phyloP scores from a whole-genome alignment of 2,113 vertebrate species.

The Zootoca vivipara region DNA sequence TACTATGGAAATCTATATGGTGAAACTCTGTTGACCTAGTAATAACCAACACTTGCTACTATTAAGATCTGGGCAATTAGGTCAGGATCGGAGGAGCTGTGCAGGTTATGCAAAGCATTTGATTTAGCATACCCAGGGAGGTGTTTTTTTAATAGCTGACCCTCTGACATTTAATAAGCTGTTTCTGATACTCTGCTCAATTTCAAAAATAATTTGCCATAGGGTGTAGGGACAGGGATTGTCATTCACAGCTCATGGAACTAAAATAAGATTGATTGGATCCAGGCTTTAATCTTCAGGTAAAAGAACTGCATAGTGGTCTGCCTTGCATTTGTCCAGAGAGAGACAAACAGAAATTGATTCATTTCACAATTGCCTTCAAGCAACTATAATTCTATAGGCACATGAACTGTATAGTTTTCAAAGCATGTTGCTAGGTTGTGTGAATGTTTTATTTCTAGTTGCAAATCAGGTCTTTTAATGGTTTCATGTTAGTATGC shows the following conservation, averaged over 20 bases:
- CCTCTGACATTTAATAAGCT: neutral
- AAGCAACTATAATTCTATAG: neutral
- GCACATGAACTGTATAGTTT: no score
- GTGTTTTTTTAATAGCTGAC: neutral
- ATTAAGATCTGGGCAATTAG: neutral
- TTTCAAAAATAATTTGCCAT: neutral
- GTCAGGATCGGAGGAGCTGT: neutral
- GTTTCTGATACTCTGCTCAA: neutral
- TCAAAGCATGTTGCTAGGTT: neutral
- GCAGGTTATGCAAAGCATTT: neutral
- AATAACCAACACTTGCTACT: neutral
- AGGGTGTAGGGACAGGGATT: neutral
- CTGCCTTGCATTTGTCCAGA: neutral
- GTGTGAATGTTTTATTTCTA: neutral
- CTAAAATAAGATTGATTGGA: neutral
- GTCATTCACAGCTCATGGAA: neutral
- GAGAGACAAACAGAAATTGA: neutral
- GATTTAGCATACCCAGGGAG: neutral
- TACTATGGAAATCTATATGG: neutral
- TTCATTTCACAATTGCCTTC: neutral
- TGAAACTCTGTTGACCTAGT: neutral
- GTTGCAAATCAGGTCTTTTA: neutral
- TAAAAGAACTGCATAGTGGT: neutral
- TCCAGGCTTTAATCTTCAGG: neutral
- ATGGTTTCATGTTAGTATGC: neutral